These are phyloP conservation scores for Lepidotrigona ventralis DNA, from an alignment of 1,140 invertebrate genomes.

Conservation along the genomic window DNA sequence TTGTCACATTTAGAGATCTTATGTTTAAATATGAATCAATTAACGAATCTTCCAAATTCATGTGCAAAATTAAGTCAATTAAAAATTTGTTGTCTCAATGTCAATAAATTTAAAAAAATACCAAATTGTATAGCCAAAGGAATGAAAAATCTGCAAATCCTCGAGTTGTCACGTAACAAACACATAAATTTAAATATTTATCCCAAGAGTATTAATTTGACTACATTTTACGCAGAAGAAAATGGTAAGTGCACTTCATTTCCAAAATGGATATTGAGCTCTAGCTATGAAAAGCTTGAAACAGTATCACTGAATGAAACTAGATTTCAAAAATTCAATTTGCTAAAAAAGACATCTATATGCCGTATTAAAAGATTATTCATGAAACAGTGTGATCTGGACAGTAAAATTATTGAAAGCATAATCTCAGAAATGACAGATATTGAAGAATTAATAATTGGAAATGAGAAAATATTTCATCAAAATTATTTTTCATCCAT, in stretches of 20 bases:
- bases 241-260: constrained; percentile 53
- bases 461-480: constrained; percentile 10
- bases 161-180: constrained; percentile 61
- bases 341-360: constrained; percentile 9
- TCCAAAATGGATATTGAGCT: constrained; percentile 67
- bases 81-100: constrained; percentile 32
- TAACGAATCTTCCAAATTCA: constrained; percentile 54
- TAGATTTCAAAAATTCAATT: constrained; percentile 48
- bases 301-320: constrained; percentile 58
- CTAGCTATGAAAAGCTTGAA: constrained; percentile 50
- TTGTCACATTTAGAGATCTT: constrained; percentile 62
- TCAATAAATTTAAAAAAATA: constrained; percentile 59
- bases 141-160: constrained; percentile 55
- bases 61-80: constrained; percentile 56
- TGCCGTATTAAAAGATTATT: constrained; percentile 59
- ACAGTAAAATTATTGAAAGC: constrained; percentile 37
- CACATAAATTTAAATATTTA: constrained; percentile 42
- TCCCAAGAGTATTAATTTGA: constrained; percentile 60
- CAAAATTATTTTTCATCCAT: constrained; percentile 57
- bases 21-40: constrained; percentile 55
- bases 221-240: constrained; percentile 50
- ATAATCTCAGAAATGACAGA: constrained; percentile 53
- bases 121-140: constrained; percentile 63
- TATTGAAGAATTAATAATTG: constrained; percentile 60
- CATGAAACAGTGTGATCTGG: constrained; percentile 56